These are phyloP conservation scores for Butorides virescens DNA, from an alignment of 2,113 vertebrate species.

Conservation along the genomic window DNA sequence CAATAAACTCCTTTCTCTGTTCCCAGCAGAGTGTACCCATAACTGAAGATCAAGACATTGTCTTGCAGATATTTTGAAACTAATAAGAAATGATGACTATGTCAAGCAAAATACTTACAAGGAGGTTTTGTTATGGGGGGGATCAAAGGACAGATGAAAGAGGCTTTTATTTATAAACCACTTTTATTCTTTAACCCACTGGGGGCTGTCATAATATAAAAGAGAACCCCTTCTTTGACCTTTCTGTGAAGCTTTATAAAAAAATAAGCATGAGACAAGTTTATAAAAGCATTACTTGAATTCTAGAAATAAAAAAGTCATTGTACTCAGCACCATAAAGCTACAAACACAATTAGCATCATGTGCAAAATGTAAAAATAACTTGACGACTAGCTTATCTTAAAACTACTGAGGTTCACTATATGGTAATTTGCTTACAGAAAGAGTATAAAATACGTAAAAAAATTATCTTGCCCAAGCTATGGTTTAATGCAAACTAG, in stretches of 20 bases:
- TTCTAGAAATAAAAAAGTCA: slow-evolving; percentile 37
- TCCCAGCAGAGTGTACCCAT: neutral
- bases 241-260: slow-evolving; percentile 41
- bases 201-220: slow-evolving; percentile 24
- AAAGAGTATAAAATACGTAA: slow-evolving; percentile 6
- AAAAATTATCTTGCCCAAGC: neutral
- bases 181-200: slow-evolving; percentile 46
- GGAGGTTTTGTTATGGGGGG: neutral
- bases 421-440: neutral
- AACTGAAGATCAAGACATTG: neutral
- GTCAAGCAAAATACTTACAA: slow-evolving; percentile 5
- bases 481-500: neutral
- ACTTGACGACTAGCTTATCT: neutral
- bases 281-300: slow-evolving; percentile 42
- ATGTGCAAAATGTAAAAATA: slow-evolving; percentile 30
- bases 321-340: slow-evolving; percentile 15
- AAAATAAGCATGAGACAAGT: slow-evolving; percentile 28
- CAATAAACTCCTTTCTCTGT: neutral
- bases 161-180: slow-evolving; percentile 51
- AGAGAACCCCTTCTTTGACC: slow-evolving; percentile 40
- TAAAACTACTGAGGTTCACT: slow-evolving; percentile 1
- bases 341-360: neutral
- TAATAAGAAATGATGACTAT: neutral
- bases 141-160: slow-evolving; percentile 58
- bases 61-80: slow-evolving; percentile 39